Base-by-base conservation (phyloP, 2,797 vertebrate genomes). In the Anguilla marmorata region DNA sequence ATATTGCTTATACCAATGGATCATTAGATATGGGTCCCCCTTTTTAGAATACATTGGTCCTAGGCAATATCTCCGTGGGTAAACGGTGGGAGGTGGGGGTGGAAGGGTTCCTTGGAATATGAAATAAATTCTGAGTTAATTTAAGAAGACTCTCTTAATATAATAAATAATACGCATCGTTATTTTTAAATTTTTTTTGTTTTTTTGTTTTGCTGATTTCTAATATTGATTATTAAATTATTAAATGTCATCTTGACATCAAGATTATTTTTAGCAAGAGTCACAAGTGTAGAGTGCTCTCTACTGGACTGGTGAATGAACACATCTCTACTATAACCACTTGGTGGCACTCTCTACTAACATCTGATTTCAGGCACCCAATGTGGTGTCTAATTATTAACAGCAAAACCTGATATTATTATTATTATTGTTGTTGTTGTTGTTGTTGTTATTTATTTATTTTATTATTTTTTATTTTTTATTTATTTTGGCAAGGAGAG, bases 271-370 rank as follows among this genome's bases (percentile, higher is more conserved):
- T 69, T 76, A 19, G 12, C 24, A 30, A 72, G 82, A 30, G 3
- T 27, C 30, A 41, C 45, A 30, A 27, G 58, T 45, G 76, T 7
- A 19, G 41, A 60, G 48, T 56, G 56, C 83, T 41, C 48, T 56
- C 63, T 74, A 37, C 48, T 85, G 66, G 69, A 85, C 48, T 14
- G 21, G 24, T 72, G 69, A 33, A 11, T 72, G 48, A 24, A 50
- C 14, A 30, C 69, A 37, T 58, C 54, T 14, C 66, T 33, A 2
- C 12, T 69, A 14, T 58, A 21, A 50, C 74, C 84, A 66, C 80
- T 85, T 79, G 84, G 45, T 88, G 87, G 72, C 72, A 79, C 52
- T 86, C 24, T 80, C 58, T 56, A 6, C 69, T 72, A 87, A 72
- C 11, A 84, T 27, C 16, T 83, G 33, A 37, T 27, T 6, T 66